Conservation (phyloP, 2,113 vertebrate genomes). For the Butorides virescens region DNA sequence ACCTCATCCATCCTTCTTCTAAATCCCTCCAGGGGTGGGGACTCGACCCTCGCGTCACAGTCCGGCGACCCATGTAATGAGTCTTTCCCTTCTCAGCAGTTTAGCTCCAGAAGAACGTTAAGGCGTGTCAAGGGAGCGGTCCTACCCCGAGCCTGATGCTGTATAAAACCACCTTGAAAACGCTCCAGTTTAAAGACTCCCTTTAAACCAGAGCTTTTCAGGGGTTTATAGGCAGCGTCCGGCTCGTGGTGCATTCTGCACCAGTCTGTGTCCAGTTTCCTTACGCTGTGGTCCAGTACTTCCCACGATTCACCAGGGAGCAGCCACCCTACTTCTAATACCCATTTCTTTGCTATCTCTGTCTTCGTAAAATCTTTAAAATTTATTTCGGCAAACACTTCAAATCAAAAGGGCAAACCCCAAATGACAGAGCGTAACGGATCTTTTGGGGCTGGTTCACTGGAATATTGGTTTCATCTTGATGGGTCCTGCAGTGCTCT, state of each 20-base stretch:
- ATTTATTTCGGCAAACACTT: not conserved
- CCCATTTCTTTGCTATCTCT: not conserved
- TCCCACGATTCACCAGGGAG: not conserved
- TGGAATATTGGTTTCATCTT: not conserved
- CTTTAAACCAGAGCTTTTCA: not conserved
- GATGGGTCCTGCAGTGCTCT: not conserved
- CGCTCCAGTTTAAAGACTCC: fast-evolving
- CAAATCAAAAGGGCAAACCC: not conserved
- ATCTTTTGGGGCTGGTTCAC: not conserved
- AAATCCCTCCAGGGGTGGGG: too few relatives aligned
- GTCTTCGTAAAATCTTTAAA: fast-evolving
- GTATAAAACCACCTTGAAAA: fast-evolving
- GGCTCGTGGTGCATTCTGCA: fast-evolving
- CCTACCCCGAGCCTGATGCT: not conserved
- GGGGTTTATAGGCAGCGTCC: fast-evolving
- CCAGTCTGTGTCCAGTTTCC: not conserved
- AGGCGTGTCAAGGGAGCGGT: fast-evolving
- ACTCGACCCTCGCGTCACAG: too few relatives aligned
- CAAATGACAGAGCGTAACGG: too few relatives aligned
- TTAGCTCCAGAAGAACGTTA: too few relatives aligned
- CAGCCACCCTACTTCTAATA: not conserved
- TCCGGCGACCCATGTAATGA: too few relatives aligned
- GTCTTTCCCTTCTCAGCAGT: too few relatives aligned
- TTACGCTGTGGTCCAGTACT: not conserved
- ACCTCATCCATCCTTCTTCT: too few relatives aligned